Percentiles rank a stretch among this genome's conserved stretches.
phyloP scores from a whole-genome alignment of 2,888 invertebrate species.

The Drosophila neotestacea region DNA sequence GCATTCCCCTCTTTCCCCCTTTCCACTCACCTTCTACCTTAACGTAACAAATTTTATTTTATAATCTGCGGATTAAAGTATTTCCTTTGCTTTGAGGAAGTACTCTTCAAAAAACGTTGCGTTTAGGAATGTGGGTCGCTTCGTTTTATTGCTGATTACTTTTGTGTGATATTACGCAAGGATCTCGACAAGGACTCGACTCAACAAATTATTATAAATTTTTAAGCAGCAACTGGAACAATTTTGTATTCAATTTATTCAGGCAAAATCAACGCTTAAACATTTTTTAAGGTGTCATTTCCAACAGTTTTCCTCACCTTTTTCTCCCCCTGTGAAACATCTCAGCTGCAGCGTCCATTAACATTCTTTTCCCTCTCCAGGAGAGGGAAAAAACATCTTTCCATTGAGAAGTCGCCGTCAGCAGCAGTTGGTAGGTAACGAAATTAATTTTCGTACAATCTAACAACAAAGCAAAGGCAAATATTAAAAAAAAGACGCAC shows the following conservation, averaged over 20 bases:
- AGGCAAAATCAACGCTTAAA: slow-evolving; percentile 50
- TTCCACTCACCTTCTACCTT: background rate
- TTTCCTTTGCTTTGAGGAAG: background rate
- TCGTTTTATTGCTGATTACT: slow-evolving; percentile 50
- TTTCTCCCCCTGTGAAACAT: background rate
- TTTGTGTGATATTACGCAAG: slow-evolving; percentile 15
- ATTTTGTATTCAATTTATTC: slow-evolving; percentile 17
- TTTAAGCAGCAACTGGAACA: slow-evolving; percentile 23
- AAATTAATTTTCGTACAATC: slow-evolving; percentile 79
- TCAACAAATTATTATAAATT: slow-evolving; percentile 33
- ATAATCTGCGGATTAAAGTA: slow-evolving; percentile 53
- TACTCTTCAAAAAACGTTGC: slow-evolving; percentile 10
- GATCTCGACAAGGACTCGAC: background rate
- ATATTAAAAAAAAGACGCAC: slow-evolving; percentile 65
- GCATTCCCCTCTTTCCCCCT: background rate
- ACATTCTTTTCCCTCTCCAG: slow-evolving; percentile 11
- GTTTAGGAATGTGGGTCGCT: slow-evolving; percentile 38
- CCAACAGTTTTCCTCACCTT: slow-evolving; percentile 17
- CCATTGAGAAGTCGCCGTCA: slow-evolving; percentile 47
- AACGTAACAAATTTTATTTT: slow-evolving; percentile 36
- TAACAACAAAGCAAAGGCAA: slow-evolving; percentile 62
- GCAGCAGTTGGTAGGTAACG: slow-evolving; percentile 72
- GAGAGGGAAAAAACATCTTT: background rate
- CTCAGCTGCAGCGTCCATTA: slow-evolving; percentile 38
- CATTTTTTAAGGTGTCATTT: slow-evolving; percentile 68